Evolutionary conservation across 2,797 vertebrate species (phyloP).

Genomic region (Florisuga fusca): DNA sequence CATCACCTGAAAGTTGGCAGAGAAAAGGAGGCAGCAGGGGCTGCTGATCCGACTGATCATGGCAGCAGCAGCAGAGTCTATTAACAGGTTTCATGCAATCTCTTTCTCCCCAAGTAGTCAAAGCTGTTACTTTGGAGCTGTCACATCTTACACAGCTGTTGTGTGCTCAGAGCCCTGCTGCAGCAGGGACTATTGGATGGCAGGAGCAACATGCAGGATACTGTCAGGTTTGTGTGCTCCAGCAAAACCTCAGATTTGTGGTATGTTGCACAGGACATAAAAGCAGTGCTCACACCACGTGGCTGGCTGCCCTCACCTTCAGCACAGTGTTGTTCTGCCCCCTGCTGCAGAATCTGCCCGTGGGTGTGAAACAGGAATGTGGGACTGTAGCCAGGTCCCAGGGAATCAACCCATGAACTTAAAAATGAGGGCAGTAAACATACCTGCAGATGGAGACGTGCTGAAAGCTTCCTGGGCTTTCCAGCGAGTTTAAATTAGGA

Average conservation of each 20-base stretch:
- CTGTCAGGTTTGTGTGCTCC: rapidly evolving
- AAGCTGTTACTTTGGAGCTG: neutral
- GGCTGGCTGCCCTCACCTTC: no score
- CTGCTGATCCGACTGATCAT: neutral
- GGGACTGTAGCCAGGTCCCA: neutral
- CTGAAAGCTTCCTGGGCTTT: neutral
- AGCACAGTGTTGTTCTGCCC: rapidly evolving
- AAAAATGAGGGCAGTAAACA: rapidly evolving
- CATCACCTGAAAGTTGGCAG: rapidly evolving
- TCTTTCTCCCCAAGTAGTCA: neutral
- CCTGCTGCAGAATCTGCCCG: rapidly evolving
- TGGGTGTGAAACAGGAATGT: rapidly evolving
- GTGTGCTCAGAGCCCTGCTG: neutral
- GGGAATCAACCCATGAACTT: neutral
- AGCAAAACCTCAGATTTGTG: rapidly evolving
- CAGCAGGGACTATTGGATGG: neutral
- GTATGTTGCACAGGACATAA: no score
- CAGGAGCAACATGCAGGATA: neutral
- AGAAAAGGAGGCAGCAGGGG: neutral
- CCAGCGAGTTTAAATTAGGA: rapidly evolving
- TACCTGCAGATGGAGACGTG: rapidly evolving
- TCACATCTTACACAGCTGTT: neutral
- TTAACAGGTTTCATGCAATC: no score
- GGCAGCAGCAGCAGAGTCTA: neutral
- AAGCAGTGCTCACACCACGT: rapidly evolving